A percentile compares a stretch with the other conserved stretches of the same genome.
These are phyloP conservation scores for Mormyrus proboscirostris DNA, from an alignment of 2,797 vertebrate genomes.

Conservation along the genomic window DNA sequence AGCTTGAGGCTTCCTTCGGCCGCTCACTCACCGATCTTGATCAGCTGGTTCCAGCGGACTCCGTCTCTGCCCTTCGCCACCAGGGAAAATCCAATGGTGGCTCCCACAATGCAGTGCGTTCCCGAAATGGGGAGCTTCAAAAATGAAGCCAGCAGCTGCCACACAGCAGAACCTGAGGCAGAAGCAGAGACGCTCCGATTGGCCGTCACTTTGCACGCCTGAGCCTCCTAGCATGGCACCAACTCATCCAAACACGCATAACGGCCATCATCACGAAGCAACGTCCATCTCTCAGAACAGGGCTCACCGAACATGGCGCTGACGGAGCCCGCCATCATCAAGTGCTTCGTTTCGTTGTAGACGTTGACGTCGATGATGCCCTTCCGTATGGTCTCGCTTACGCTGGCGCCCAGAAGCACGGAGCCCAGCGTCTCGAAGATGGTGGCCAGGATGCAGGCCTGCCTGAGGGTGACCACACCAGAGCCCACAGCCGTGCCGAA, in stretches of 20 bases:
- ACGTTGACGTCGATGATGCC: slow-evolving; percentile 83
- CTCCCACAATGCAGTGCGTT: slow-evolving; percentile 98
- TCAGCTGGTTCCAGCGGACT: slow-evolving; percentile 80
- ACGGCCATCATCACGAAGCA: background rate
- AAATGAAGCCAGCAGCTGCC: slow-evolving; percentile 92
- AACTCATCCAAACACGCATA: background rate
- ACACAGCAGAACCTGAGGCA: slow-evolving; percentile 84
- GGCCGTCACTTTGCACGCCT: background rate
- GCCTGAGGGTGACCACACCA: slow-evolving; percentile 86
- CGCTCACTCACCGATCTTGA: slow-evolving; percentile 79
- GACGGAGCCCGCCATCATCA: slow-evolving; percentile 89
- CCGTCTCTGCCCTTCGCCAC: slow-evolving; percentile 81
- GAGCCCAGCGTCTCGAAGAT: slow-evolving; percentile 92
- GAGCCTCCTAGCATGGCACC: background rate
- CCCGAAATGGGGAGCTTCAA: slow-evolving; percentile 96
- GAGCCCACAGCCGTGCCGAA: slow-evolving; percentile 96
- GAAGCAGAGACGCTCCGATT: background rate
- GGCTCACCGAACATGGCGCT: slow-evolving; percentile 91
- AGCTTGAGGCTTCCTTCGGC: background rate
- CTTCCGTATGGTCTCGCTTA: slow-evolving; percentile 91
- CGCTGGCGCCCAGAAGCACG: slow-evolving; percentile 86
- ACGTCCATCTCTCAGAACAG: background rate
- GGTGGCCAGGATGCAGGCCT: slow-evolving; percentile 86
- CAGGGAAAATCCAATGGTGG: slow-evolving; percentile 89
- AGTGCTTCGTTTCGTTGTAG: slow-evolving; percentile 65